phyloP scores from a whole-genome alignment of 2,888 invertebrate genomes.

The Taphrorychus bicolor region DNA sequence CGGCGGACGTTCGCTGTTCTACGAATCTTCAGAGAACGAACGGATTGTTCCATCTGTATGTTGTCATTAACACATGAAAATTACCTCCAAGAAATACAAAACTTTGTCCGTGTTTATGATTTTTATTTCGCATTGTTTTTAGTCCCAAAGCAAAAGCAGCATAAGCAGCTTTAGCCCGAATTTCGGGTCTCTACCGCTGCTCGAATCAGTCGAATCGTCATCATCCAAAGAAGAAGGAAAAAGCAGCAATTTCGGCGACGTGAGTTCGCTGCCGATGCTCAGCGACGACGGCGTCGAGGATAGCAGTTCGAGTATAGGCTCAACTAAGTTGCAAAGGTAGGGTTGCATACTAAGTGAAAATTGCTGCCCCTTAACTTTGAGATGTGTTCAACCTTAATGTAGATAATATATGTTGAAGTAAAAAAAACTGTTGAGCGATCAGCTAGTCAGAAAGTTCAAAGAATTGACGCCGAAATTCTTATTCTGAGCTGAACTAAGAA shows the following conservation, averaged over 20 bases:
- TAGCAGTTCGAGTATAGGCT: slow-evolving; percentile 30
- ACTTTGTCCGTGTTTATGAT: background rate
- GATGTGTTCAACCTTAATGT: too few species aligned
- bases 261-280: slow-evolving; percentile 23
- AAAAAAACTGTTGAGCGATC: too few species aligned
- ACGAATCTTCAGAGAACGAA: too few species aligned
- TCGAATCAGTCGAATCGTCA: slow-evolving; percentile 24
- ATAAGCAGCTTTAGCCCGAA: slow-evolving; percentile 18
- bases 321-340: slow-evolving; percentile 13
- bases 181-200: slow-evolving; percentile 23
- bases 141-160: background rate
- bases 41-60: too few species aligned
- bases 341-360: background rate
- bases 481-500: too few species aligned
- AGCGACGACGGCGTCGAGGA: slow-evolving; percentile 35
- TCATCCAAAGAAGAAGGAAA: slow-evolving; percentile 25
- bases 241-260: slow-evolving; percentile 18
- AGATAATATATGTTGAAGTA: too few species aligned
- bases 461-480: too few species aligned
- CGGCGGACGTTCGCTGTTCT: too few species aligned
- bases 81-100: too few species aligned
- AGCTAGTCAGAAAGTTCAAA: too few species aligned
- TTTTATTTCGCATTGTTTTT: background rate
- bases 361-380: too few species aligned
- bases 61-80: too few species aligned